Percentiles rank a stretch among this genome's conserved stretches.
Conservation (phyloP, 2,797 vertebrate genomes). For the Macropus fuliginosus region DNA sequence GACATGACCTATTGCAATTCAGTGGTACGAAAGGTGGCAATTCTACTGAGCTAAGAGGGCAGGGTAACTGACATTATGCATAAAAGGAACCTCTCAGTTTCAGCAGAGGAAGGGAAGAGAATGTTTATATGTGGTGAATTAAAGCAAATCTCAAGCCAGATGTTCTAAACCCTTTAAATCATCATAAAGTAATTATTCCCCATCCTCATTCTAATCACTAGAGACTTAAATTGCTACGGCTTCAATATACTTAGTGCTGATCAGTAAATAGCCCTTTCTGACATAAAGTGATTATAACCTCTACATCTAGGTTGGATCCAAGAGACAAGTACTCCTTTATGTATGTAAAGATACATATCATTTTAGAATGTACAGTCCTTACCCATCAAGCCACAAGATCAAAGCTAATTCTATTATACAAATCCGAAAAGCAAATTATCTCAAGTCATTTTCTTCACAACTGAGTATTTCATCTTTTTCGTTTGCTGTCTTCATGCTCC, state of each 20-base stretch:
- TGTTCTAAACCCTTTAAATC: neutral
- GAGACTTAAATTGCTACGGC: neutral
- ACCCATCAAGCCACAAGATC: constrained; percentile 4
- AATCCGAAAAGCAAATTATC: neutral
- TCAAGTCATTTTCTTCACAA: neutral
- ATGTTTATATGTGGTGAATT: neutral
- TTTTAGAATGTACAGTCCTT: neutral
- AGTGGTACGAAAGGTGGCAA: neutral
- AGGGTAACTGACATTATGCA: neutral
- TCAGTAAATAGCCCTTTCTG: constrained; percentile 2
- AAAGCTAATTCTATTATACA: constrained; percentile 8
- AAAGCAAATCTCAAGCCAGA: neutral
- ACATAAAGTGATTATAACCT: constrained; percentile 23
- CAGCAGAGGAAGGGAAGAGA: neutral
- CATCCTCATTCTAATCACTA: constrained; percentile 37
- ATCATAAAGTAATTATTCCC: constrained; percentile 25
- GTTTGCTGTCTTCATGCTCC: neutral
- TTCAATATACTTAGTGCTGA: neutral
- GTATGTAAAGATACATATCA: neutral
- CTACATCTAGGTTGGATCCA: neutral
- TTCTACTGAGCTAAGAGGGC: neutral
- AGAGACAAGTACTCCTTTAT: neutral
- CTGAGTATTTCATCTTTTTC: neutral
- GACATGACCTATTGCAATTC: neutral
- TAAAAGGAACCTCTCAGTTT: neutral